Base-by-base conservation (phyloP, 2,797 vertebrate species). In the Lophotriccus pileatus region DNA sequence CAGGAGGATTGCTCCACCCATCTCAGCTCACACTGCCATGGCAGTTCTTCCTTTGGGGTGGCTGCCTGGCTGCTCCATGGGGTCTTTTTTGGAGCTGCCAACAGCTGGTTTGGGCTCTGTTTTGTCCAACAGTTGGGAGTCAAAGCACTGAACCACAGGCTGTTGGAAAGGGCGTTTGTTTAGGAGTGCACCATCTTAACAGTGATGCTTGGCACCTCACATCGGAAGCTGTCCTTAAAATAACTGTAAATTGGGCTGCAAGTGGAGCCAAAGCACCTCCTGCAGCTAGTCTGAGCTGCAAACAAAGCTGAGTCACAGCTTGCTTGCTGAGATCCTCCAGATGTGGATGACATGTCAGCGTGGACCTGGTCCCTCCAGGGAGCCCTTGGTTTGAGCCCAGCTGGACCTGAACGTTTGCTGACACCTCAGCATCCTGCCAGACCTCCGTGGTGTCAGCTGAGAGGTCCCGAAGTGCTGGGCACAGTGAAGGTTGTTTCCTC, bases 1-100 rank as follows among this genome's bases (percentile, higher is more conserved):
- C 82, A 55, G 89, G 56, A 85, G 84, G 90, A 92, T 94, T 81
- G 84, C 80, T 95, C 93, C 94, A 80, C 90, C 78, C 69, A 4
- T 18, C 89, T 88, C 95, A 97, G 93, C 94, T 93, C 47, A 24
- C 50, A 23, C 55, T 90, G 43, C 84, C 56, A 37, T 52, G 67
- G 84, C 88, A 60, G 73, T 53, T 89, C 36, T n/a, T 73, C 72
- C 92, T 67, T 44, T 41, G 62, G 75, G 36, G 47, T 68, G 86
- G 49, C 44, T 59, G 39, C 21, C 50, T 46, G 19, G 12, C 39
- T 28, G 36, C n/a, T 49, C 25, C 32, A 2, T 10, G 30, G 63
- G 27, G 1, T 2, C 6, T n/a, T 12, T 60, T 53, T 14, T 10
- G 46, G 70, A 44, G 37, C 62, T 69, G 43, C 36, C 85, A 56